Base-by-base conservation (phyloP, 2,888 invertebrate species). In the Thyatira batis region DNA sequence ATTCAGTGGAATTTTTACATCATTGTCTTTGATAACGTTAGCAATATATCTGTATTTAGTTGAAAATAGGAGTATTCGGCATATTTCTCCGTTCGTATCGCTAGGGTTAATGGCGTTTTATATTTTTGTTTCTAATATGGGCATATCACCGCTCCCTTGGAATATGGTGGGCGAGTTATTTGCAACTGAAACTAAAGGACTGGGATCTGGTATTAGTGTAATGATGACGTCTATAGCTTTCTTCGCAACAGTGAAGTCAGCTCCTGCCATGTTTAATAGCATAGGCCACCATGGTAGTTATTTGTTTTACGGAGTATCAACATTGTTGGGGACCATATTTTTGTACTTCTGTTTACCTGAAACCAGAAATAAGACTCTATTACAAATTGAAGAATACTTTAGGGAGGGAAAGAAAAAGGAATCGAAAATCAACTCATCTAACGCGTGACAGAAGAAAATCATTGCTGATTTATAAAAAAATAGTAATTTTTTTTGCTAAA, bases 131-230 rank as follows among this genome's bases (percentile, higher is more conserved):
- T 92, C 94, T 4, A 92, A 93, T 54, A 81, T 94, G 51, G 95
- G 95, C 5, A 84, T 94, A 51, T 87, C 93, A 11, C 94, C 95
- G 0, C 72, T 96, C 50, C 95, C 96, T 0, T 96, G 96, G 94
- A 94, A 95, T 55, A 94, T 96, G 93, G 94, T 95, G 27, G 95
- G 95, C 0, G 96, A 96, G 82, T 82, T 96, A 5, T 95, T 95
- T 71, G 93, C 95, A 1, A 92, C 93, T 8, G 92, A 93, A 62
- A 93, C 93, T 2, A 93, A 95, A 56, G 95, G 95, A 0, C 71
- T 95, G n/a, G 95, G 95, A 3, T 94, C 95, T 6, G 95, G 95
- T 0, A 85, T 95, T 9, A 94, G 94, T 57, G 93, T 95, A 0
- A 94, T 94, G 80, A 93, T 94, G 76, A 94, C 94, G 0, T 95